Percentiles rank a stretch among this genome's conserved stretches.
Evolutionary conservation across 2,113 vertebrate species (phyloP).

Genomic region (Poeciliopsis turrubarensis): DNA sequence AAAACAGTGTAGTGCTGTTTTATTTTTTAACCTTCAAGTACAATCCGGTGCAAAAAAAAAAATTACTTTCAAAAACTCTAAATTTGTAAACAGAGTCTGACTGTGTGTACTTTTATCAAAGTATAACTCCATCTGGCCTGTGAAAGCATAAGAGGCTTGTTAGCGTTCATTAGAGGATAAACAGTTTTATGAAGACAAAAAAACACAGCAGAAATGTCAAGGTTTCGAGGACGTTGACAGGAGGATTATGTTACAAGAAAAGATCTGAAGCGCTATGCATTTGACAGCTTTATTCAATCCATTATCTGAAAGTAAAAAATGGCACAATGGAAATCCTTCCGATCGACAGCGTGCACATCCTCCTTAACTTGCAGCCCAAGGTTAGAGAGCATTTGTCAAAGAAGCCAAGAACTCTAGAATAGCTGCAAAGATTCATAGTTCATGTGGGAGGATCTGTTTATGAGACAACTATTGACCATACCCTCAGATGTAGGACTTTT

Average conservation of each 20-base stretch:
- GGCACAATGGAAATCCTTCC: background rate
- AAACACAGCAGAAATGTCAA: background rate
- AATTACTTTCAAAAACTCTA: too few relatives aligned
- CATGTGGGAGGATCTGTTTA: background rate
- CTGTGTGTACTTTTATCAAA: too few relatives aligned
- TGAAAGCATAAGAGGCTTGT: too few relatives aligned
- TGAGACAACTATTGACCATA: too few relatives aligned
- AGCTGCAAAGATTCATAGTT: background rate
- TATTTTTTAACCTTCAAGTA: too few relatives aligned
- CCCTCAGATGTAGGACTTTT: too few relatives aligned
- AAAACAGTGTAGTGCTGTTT: too few relatives aligned
- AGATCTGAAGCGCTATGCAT: background rate
- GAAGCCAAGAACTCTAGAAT: background rate
- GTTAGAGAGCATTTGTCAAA: background rate
- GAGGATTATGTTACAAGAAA: background rate
- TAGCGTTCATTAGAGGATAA: too few relatives aligned
- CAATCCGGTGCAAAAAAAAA: too few relatives aligned
- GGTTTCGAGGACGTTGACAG: background rate
- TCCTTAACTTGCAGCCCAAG: background rate
- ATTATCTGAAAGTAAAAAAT: background rate
- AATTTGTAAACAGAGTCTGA: too few relatives aligned
- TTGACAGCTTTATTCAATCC: background rate
- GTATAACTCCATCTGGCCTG: too few relatives aligned
- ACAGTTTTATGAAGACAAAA: too few relatives aligned
- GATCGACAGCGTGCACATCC: background rate